phyloP scores from a whole-genome alignment of 2,888 invertebrate genomes.

The Acanthosepion esculentum region DNA sequence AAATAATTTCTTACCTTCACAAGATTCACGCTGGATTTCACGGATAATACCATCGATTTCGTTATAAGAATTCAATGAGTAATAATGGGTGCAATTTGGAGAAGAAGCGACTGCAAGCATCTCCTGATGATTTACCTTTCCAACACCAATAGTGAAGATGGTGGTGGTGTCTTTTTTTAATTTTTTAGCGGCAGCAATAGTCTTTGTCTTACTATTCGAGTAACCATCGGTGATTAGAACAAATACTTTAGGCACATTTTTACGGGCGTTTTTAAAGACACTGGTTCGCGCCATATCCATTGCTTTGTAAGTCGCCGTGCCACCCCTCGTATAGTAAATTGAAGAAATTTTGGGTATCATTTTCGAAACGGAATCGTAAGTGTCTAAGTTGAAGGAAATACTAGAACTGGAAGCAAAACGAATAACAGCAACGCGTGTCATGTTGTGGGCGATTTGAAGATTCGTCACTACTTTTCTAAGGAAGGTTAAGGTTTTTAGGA shows the following conservation, averaged over 20 bases:
- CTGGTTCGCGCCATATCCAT: background rate
- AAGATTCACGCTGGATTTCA: background rate
- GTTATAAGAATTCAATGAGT: background rate
- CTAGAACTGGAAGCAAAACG: background rate
- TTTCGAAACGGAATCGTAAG: background rate
- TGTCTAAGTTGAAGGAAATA: background rate
- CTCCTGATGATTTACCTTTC: background rate
- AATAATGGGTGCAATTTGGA: background rate
- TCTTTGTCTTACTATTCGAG: background rate
- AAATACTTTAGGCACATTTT: background rate
- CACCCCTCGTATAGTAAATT: background rate
- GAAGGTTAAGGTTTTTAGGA: background rate
- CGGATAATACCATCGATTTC: background rate
- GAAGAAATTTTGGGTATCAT: background rate
- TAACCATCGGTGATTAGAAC: slow-evolving; percentile 34
- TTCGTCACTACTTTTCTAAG: background rate
- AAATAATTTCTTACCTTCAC: background rate
- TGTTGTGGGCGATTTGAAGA: background rate
- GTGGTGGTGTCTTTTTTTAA: background rate
- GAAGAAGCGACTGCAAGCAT: background rate
- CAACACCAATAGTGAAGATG: background rate
- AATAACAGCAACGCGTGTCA: background rate
- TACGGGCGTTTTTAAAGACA: background rate
- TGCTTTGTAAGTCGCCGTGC: background rate
- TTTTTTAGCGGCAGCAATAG: background rate